Evolutionary conservation across 2,113 vertebrate species (phyloP).

Genomic region (Aldabrachelys gigantea): DNA sequence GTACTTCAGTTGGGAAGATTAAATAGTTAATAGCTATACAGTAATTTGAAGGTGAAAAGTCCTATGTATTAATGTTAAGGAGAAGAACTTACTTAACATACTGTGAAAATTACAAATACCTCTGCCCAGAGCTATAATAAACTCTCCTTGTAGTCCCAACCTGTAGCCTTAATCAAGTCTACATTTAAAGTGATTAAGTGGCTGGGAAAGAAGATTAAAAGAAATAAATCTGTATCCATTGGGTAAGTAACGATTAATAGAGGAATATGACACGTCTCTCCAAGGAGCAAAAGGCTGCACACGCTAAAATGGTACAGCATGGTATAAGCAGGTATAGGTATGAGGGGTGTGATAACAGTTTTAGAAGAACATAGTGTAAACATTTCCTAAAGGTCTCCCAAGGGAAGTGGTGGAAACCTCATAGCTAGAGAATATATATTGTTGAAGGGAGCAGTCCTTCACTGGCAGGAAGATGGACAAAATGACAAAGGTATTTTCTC

Average conservation of each 20-base stretch:
- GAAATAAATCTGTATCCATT: neutral
- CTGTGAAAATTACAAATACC: neutral
- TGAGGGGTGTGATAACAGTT: neutral
- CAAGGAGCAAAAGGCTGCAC: neutral
- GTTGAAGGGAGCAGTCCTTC: neutral
- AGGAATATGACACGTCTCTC: neutral
- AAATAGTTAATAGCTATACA: neutral
- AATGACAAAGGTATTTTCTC: neutral
- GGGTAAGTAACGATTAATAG: neutral
- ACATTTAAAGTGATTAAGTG: neutral
- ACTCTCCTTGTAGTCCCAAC: neutral
- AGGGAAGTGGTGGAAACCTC: neutral
- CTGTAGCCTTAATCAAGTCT: neutral
- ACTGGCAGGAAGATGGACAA: neutral
- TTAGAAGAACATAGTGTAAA: neutral
- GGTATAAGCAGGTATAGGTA: rapidly evolving
- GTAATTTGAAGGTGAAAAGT: neutral
- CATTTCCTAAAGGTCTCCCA: neutral
- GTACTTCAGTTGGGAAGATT: neutral
- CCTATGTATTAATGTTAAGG: neutral
- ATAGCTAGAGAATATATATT: neutral
- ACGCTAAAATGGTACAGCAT: rapidly evolving
- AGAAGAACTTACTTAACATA: neutral
- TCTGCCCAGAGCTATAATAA: neutral
- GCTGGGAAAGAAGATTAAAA: neutral